Base-by-base conservation (phyloP, 2,797 vertebrate species). In the Anomalospiza imberbis region DNA sequence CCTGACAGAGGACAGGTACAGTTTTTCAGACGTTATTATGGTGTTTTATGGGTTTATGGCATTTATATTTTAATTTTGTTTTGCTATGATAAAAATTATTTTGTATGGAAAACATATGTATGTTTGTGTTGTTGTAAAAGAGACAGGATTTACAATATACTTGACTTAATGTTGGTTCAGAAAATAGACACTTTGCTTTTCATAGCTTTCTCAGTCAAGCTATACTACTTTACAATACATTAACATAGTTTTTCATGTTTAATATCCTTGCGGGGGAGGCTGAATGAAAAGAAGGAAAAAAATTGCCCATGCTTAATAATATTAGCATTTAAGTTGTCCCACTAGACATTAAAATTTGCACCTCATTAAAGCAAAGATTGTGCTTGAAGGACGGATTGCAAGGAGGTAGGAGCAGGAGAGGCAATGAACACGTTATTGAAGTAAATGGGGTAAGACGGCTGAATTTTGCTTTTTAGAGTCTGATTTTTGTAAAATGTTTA, bases 271-370 rank as follows among this genome's bases (percentile, higher is more conserved):
- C 1, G 12, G 67, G n/a, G 78, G 85, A 95, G 58, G 36, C 34
- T 88, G 88, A 96, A 95, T 92, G 53, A 86, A 94, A 88, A 92
- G 74, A 93, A 91, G 42, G 40, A 90, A 96, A 94, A 91, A 94
- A 91, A 80, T 79, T 90, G 63, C 72, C 85, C 54, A 44, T 84
- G 79, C 62, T 96, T 95, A 95, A 87, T 93, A 88, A 92, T 90
- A 95, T 94, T 93, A 95, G 29, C 83, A 96, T 91, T 95, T 93
- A 95, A 92, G 91, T 89, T 82, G 74, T 75, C 93, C 85, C 90
- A 85, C 70, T 92, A 94, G 91, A 63, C 53, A 83, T 93, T 76
- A 55, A 90, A 93, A 96, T 93, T 93, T 95, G 57, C 50, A 78
- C 83, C 66, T 92, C 58, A 75, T 91, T 93, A 92, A 91, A 93